phyloP scores from a whole-genome alignment of 1,140 invertebrate species.

The Melitaea cinxia region DNA sequence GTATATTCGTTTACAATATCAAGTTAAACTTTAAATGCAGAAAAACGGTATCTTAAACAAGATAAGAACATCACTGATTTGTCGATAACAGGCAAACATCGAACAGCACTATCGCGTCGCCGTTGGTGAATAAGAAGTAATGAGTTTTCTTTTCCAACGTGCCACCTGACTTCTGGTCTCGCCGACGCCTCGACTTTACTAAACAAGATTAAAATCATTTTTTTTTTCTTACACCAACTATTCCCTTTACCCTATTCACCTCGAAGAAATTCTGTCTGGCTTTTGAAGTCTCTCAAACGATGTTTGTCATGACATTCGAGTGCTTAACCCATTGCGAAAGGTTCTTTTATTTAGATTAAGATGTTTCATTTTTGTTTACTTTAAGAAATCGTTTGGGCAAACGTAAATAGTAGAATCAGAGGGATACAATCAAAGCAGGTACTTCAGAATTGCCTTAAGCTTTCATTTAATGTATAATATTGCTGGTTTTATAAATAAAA shows the following conservation, averaged over 20 bases:
- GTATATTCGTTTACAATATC: background rate
- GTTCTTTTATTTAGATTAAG: slow-evolving; percentile 50
- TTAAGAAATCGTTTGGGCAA: slow-evolving; percentile 36
- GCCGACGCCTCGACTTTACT: slow-evolving; percentile 63
- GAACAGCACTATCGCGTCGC: slow-evolving; percentile 49
- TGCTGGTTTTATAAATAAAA: slow-evolving; percentile 14
- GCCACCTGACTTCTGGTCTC: slow-evolving; percentile 69
- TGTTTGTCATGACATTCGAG: slow-evolving; percentile 52
- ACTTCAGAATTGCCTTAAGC: slow-evolving; percentile 30
- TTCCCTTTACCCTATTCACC: slow-evolving; percentile 48
- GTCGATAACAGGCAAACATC: slow-evolving; percentile 29
- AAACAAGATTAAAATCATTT: slow-evolving; percentile 74
- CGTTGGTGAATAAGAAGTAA: slow-evolving; percentile 72
- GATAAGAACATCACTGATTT: slow-evolving; percentile 10
- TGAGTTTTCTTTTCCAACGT: slow-evolving; percentile 75
- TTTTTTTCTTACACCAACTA: slow-evolving; percentile 49
- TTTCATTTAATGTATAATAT: slow-evolving; percentile 23
- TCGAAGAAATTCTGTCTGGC: slow-evolving; percentile 47
- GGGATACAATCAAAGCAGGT: slow-evolving; percentile 40
- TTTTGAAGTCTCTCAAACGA: slow-evolving; percentile 49
- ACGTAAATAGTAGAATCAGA: slow-evolving; percentile 44
- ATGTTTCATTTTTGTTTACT: slow-evolving; percentile 48
- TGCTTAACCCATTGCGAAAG: slow-evolving; percentile 53
- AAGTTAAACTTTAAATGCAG: background rate
- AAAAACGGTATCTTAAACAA: slow-evolving; percentile 22